phyloP scores from a whole-genome alignment of 2,113 vertebrate genomes.

The Ifrita kowaldi region DNA sequence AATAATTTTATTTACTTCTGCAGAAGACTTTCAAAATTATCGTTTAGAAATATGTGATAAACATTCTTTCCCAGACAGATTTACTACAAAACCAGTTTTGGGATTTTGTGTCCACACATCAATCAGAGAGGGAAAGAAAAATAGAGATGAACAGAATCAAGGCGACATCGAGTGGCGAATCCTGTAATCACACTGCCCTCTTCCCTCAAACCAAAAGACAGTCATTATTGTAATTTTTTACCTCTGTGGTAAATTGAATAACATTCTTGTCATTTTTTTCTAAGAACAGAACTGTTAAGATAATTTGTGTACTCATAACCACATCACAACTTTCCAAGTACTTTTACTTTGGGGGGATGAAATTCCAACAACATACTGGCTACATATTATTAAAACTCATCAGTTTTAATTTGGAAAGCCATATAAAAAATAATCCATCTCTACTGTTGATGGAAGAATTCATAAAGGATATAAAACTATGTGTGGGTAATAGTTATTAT shows the following conservation, averaged over 20 bases:
- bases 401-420: neutral
- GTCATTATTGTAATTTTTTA: neutral
- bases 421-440: neutral
- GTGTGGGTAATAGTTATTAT: too few relatives aligned
- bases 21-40: neutral
- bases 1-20: neutral
- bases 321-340: neutral
- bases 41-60: neutral
- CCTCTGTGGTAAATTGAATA: neutral
- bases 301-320: neutral
- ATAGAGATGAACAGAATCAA: neutral
- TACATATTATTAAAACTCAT: neutral
- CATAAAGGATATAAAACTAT: neutral
- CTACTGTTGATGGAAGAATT: neutral
- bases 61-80: neutral
- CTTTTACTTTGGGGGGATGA: neutral
- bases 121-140: neutral
- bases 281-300: neutral
- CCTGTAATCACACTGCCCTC: neutral
- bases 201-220: neutral
- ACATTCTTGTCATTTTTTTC: neutral
- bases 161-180: conserved; percentile 52
- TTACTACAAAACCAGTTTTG: neutral
- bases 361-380: neutral
- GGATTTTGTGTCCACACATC: neutral